phyloP scores from a whole-genome alignment of 2,113 vertebrate species.

The Crocuta crocuta region DNA sequence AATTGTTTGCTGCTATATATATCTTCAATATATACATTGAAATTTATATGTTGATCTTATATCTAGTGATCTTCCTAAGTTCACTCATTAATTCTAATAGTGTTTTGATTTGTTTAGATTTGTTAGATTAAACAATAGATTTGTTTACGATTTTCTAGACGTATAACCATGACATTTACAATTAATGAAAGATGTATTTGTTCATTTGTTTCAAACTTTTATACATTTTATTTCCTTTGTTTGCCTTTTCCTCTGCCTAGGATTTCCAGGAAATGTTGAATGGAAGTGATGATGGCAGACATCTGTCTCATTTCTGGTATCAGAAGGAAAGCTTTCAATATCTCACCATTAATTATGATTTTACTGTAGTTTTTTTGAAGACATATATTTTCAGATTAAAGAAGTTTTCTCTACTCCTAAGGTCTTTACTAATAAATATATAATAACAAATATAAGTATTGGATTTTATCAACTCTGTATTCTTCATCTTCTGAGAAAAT shows the following conservation, averaged over 20 bases:
- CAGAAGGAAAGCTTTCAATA: conserved; percentile 20
- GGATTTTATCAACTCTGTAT: not conserved
- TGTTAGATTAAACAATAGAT: not conserved
- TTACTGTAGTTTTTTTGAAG: not conserved
- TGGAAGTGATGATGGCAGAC: not conserved
- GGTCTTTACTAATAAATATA: not conserved
- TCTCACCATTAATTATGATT: not conserved
- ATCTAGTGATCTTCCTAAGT: not conserved
- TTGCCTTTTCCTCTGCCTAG: not conserved
- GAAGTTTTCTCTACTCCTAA: not conserved
- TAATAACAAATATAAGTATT: conserved; percentile 12
- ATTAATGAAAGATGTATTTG: not conserved
- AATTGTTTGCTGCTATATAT: not conserved
- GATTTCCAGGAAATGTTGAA: not conserved
- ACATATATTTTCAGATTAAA: conserved; percentile 4
- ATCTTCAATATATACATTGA: not conserved
- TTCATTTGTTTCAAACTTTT: not conserved
- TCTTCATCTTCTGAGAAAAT: not conserved
- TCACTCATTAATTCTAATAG: not conserved
- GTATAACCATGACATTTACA: not conserved
- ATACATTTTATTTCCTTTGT: not conserved
- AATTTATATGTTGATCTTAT: not conserved
- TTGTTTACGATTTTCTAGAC: not conserved
- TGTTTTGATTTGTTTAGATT: conserved; percentile 18
- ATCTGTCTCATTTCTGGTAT: not conserved